Evolutionary conservation across 2,888 invertebrate genomes (phyloP).

Genomic region (Anthophora plumipes): DNA sequence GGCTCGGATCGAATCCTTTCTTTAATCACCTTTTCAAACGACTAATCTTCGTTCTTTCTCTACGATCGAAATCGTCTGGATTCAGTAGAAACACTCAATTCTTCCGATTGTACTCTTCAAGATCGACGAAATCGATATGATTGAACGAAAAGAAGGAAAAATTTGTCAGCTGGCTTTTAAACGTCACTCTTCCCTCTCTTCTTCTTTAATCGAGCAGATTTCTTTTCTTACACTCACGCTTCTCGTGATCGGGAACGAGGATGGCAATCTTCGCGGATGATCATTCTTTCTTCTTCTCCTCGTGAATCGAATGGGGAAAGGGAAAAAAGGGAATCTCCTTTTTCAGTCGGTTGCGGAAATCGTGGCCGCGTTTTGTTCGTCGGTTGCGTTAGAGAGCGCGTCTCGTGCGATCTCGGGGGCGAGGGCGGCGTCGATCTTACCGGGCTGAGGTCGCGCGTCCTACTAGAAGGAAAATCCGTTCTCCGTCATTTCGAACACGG

Average conservation of each 20-base stretch:
- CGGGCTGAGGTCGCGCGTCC: constrained; percentile 80
- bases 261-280: not conserved
- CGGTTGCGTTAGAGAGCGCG: constrained; percentile 40
- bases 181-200: not conserved
- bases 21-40: not conserved
- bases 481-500: constrained; percentile 58
- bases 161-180: too few species aligned
- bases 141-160: too few species aligned
- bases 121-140: too few species aligned
- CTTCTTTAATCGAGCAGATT: too few species aligned
- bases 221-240: not conserved
- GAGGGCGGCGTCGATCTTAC: constrained; percentile 79
- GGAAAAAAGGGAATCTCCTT: not conserved
- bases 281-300: not conserved
- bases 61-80: too few species aligned
- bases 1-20: not conserved
- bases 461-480: constrained; percentile 75
- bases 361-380: constrained; percentile 34
- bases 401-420: constrained; percentile 65
- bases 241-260: not conserved
- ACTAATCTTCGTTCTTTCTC: too few species aligned
- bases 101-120: too few species aligned
- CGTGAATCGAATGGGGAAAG: not conserved
- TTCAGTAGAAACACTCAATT: too few species aligned
- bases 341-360: constrained; percentile 31